Evolutionary conservation across 2,113 vertebrate genomes (phyloP).

Genomic region (Anarhynchus alexandrinus): DNA sequence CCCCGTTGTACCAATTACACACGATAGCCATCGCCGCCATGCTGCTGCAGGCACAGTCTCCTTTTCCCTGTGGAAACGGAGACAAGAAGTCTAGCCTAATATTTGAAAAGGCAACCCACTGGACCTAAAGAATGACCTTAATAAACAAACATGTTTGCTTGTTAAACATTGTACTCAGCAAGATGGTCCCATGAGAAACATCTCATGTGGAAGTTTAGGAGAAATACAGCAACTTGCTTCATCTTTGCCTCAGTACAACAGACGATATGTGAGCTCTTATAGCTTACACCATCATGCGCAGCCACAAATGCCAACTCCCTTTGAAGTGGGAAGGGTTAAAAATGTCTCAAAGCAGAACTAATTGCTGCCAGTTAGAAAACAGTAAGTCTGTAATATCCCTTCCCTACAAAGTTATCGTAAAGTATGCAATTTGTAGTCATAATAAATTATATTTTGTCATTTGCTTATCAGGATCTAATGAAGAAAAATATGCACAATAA

Average conservation of each 20-base stretch:
- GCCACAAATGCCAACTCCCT: neutral
- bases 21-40: neutral
- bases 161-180: neutral
- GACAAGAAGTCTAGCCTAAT: slow-evolving; percentile 7
- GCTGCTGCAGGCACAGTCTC: slow-evolving; percentile 8
- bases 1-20: slow-evolving; percentile 22
- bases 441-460: neutral
- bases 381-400: neutral
- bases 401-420: neutral
- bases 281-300: neutral
- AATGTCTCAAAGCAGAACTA: neutral
- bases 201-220: neutral
- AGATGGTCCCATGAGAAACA: neutral
- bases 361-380: neutral
- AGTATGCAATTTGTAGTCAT: neutral
- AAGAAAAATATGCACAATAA: neutral
- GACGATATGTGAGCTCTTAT: neutral
- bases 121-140: neutral
- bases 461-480: neutral
- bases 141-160: neutral
- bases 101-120: slow-evolving; percentile 1
- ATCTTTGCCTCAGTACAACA: neutral
- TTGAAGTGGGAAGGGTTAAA: neutral
- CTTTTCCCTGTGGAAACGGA: neutral
- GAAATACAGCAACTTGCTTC: neutral